These are phyloP conservation scores for Corythoichthys haematopterus DNA, from an alignment of 2,113 vertebrate genomes.

Conservation along the genomic window DNA sequence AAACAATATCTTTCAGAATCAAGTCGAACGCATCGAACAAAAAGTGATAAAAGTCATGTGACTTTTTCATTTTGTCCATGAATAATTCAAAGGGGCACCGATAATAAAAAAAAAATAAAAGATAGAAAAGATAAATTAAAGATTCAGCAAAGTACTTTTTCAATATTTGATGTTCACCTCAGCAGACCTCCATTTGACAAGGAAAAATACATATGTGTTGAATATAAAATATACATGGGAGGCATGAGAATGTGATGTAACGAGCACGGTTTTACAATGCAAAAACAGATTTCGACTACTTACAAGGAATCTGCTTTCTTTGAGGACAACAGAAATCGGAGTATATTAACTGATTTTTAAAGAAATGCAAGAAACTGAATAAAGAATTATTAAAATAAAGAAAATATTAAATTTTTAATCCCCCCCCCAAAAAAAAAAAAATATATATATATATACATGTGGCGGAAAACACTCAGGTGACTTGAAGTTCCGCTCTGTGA, in stretches of 20 bases:
- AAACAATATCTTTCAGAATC: not conserved
- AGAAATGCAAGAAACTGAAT: no score
- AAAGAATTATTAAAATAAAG: no score
- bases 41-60: slow-evolving; percentile 21
- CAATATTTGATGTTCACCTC: slow-evolving; percentile 15
- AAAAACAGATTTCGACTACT: no score
- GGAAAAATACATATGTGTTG: not conserved
- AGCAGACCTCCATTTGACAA: slow-evolving; percentile 2
- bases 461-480: no score
- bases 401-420: no score
- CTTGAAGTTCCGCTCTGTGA: no score
- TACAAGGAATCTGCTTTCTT: no score
- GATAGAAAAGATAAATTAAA: not conserved
- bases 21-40: slow-evolving; percentile 16
- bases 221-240: not conserved
- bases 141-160: slow-evolving; percentile 3
- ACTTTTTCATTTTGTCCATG: slow-evolving; percentile 39
- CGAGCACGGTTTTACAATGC: no score
- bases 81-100: slow-evolving; percentile 32
- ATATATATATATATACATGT: no score
- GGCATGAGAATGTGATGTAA: not conserved
- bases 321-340: no score
- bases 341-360: no score
- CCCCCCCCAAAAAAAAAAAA: no score
- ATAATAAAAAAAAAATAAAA: not conserved